Evolutionary conservation across 1,140 invertebrate genomes (phyloP), one percentile per base, ranked within the genome.

Genomic region (Stegodyphus dumicola): DNA sequence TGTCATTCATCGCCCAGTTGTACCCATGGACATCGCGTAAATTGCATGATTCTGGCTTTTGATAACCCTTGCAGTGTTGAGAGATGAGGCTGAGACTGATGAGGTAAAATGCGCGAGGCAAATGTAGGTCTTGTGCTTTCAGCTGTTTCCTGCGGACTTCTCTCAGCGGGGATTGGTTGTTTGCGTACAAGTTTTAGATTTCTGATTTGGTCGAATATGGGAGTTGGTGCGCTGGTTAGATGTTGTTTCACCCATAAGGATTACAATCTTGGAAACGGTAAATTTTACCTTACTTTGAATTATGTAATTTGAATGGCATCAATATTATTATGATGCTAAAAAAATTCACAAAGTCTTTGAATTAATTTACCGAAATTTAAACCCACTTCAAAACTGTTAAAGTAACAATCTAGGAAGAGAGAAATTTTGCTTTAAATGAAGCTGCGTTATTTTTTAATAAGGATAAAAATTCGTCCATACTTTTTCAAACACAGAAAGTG

Each of bases 1-100:
- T 56, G 48, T 75, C 73, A 56, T 60, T 75, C 73, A 75, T 51
- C 73, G 60, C 73, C 18, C n/a, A 11, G 73, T 75, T 75, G 73
- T 54, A 75, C 60, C 73, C 17, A 7, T 52, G 73, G 48, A 33
- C 73, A 48, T 75, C 49, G 60, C 54, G 52, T 33, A 33, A 33
- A 33, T 33, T 33, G 33, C 33, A 33, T 33, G 33, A 33, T 33
- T 33, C 3, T 33, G 33, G 33, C 6, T 54, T 54, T n/a, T 60
- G 73, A 75, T 75, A 75, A 75, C 54, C 53, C 73, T 60, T 48
- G 53, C 53, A 6, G 73, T 1, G 53, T 52, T 51, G 70, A 71
- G 48, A 51, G 70, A 71, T 71, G 48, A 11, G 13, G 33, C 70
- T 71, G 73, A 48, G 52, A 54, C 54, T 51, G 7, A 71, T 71